These are phyloP conservation scores for Uloborus diversus DNA, from an alignment of 1,140 invertebrate genomes.

Conservation along the genomic window DNA sequence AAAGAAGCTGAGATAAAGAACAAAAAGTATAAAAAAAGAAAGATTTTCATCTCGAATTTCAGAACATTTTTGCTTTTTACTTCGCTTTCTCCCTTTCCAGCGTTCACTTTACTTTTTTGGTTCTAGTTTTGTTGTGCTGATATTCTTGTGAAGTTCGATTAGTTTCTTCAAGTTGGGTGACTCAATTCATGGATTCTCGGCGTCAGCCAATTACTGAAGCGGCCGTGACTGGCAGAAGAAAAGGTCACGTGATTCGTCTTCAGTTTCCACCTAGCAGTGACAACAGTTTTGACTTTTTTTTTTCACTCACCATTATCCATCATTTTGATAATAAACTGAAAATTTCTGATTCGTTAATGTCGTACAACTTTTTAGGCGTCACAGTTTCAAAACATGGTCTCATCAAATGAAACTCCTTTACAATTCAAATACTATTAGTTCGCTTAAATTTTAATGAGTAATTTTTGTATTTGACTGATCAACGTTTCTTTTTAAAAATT, in stretches of 20 bases:
- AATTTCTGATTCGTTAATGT: not conserved
- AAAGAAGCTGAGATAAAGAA: slow-evolving; percentile 1
- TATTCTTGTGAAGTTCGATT: slow-evolving; percentile 56
- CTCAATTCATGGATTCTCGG: slow-evolving; percentile 49
- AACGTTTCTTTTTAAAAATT: no score
- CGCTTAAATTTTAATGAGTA: no score
- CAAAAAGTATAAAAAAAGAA: slow-evolving; percentile 30
- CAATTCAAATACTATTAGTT: no score
- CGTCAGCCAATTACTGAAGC: slow-evolving; percentile 48
- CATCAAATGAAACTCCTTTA: no score
- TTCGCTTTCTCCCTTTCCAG: slow-evolving; percentile 7
- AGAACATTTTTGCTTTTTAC: slow-evolving; percentile 35
- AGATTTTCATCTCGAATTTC: slow-evolving; percentile 56
- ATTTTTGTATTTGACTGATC: no score
- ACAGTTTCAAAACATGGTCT: no score
- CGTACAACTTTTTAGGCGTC: no score
- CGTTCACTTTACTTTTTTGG: slow-evolving; percentile 8
- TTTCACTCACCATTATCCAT: not conserved
- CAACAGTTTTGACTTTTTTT: slow-evolving; percentile 17
- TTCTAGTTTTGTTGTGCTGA: slow-evolving; percentile 35
- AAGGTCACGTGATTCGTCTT: slow-evolving; percentile 54
- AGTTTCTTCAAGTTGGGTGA: slow-evolving; percentile 55
- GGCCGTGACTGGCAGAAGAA: slow-evolving; percentile 56
- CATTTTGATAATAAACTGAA: not conserved
- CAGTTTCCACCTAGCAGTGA: slow-evolving; percentile 29